Evolutionary conservation across 30 jellyfish, hydroid and myxozoan species (phyloP).

Genomic region (Aurelia sp.): DNA sequence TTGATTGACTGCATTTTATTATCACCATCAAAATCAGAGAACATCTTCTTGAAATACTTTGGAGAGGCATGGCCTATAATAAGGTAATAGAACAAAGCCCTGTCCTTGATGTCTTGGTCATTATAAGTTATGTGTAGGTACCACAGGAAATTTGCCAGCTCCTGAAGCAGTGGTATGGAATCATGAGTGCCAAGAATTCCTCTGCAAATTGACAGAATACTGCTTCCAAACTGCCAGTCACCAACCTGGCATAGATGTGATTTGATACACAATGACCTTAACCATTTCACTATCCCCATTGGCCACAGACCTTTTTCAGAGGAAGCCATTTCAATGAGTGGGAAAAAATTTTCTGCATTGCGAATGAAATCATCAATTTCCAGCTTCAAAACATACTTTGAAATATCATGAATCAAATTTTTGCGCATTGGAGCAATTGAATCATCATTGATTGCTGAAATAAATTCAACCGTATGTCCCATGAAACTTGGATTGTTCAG

Average conservation of each 20-base stretch:
- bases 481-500: constrained; percentile 18
- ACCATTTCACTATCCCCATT: constrained; percentile 46
- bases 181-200: constrained; percentile 44
- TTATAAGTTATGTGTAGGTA: constrained; percentile 27
- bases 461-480: constrained; percentile 49
- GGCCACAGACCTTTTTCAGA: constrained; percentile 63
- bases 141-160: constrained; percentile 57
- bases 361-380: not conserved
- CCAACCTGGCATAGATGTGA: constrained; percentile 32
- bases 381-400: constrained; percentile 14
- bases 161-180: constrained; percentile 32
- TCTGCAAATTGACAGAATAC: constrained; percentile 37
- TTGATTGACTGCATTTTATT: constrained; percentile 21
- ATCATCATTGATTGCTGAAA: not conserved
- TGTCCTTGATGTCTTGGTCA: constrained; percentile 61
- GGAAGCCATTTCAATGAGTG: constrained; percentile 36
- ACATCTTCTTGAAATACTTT: constrained; percentile 35
- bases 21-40: constrained; percentile 20
- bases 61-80: constrained; percentile 83
- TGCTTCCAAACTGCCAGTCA: constrained; percentile 51
- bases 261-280: constrained; percentile 2
- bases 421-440: not conserved
- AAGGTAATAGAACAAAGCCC: constrained; percentile 75
- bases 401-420: constrained; percentile 21
- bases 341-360: constrained; percentile 9